These are phyloP conservation scores for Dreissena rostriformis DNA, from an alignment of 1,140 invertebrate species.

Conservation along the genomic window DNA sequence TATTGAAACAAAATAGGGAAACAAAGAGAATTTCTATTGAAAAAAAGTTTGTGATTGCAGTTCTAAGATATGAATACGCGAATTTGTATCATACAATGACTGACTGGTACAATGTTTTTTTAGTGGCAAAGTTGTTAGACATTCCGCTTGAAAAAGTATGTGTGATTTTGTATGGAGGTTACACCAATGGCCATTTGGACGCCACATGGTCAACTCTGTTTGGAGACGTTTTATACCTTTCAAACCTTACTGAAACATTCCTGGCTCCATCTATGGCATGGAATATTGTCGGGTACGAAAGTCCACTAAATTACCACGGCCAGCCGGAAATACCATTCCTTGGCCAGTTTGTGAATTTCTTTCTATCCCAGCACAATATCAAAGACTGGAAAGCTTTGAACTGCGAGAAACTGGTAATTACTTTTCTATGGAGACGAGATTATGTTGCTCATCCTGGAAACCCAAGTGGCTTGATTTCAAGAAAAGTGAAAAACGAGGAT, in stretches of 20 bases:
- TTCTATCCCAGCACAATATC: constrained; percentile 63
- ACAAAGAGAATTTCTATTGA: not conserved
- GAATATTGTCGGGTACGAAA: constrained; percentile 75
- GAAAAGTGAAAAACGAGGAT: constrained; percentile 77
- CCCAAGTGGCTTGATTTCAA: constrained; percentile 66
- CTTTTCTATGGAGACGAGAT: constrained; percentile 77
- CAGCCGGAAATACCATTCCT: constrained; percentile 65
- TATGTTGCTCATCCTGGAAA: constrained; percentile 79
- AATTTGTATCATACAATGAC: constrained; percentile 80
- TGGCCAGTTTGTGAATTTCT: constrained; percentile 76
- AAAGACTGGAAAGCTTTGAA: constrained; percentile 47
- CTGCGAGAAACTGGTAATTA: constrained; percentile 69
- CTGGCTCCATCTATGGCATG: constrained; percentile 70
- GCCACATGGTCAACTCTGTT: constrained; percentile 73
- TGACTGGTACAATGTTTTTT: constrained; percentile 78
- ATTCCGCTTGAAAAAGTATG: constrained; percentile 60
- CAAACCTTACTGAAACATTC: constrained; percentile 41
- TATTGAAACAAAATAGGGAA: not conserved
- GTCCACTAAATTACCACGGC: constrained; percentile 69
- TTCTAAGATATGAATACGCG: constrained; percentile 77
- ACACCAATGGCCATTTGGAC: constrained; percentile 74
- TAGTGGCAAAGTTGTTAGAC: constrained; percentile 73
- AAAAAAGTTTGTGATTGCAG: constrained; percentile 63
- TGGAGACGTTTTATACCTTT: constrained; percentile 55
- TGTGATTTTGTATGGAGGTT: constrained; percentile 74